Base-by-base conservation (phyloP, 2,797 vertebrate species). In the Trematomus bernacchii region DNA sequence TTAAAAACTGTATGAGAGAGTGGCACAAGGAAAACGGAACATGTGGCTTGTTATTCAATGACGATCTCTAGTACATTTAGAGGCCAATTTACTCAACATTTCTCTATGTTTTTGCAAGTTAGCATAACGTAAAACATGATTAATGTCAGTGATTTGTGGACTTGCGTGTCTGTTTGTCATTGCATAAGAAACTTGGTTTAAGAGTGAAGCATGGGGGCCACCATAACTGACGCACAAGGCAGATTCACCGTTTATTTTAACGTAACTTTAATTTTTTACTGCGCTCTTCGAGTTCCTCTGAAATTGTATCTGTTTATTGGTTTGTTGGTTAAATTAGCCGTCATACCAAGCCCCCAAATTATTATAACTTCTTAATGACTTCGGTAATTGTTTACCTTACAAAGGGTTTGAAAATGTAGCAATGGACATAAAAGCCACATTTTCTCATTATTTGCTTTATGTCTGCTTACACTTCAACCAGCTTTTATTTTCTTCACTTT, bases 391-490 rank as follows among this genome's bases (percentile, higher is more conserved):
- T 27, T 27, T 27, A 9, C 7, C 33, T 9, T 18, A 27, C 18
- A 65, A 48, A 23, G 42, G 9, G 46, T 73, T 63, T 10, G 21
- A 44, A 59, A 65, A 65, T 47, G 12, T 40, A 51, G 52, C 40
- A 42, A 27, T 7, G 15, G 10, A 68, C 10, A 40, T 40, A 10
- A 57, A 27, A 58, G 37, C n/a, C 8, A 46, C 27, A 65, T 9
- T 42, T 71, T 47, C 5, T 1, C 0, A 0, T 59, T 33, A 51
- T 46, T 10, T 71, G n/a, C 47, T 27, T 60, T 60, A 12, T 52
- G 15, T 43, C 11, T 74, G 50, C 14, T 42, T n/a, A 43, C 27
- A 0, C 44, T 43, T 19, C 0, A 11, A 30, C 6, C 37, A 44
- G 19, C 19, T 59, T 46, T 27, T 21, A 63, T 51, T 53, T 53